phyloP scores from a whole-genome alignment of 2,888 invertebrate genomes.

The Ptilodon capucinus region DNA sequence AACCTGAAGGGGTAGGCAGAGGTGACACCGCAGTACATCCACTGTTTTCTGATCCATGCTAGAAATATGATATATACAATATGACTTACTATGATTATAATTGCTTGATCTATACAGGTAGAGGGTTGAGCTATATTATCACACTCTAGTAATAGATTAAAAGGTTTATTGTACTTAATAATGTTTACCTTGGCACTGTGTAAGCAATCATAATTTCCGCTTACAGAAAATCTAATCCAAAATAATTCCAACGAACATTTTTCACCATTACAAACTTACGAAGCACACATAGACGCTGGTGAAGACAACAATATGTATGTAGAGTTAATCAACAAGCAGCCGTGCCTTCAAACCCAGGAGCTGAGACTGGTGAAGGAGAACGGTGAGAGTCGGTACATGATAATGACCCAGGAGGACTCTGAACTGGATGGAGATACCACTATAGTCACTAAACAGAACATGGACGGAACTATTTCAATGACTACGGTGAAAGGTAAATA shows the following conservation, averaged over 20 bases:
- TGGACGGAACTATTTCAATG: slow-evolving; percentile 71
- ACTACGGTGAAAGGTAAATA: slow-evolving; percentile 63
- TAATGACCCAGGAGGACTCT: slow-evolving; percentile 49
- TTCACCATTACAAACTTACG: slow-evolving; percentile 19
- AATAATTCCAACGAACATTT: slow-evolving; percentile 4
- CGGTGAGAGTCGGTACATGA: slow-evolving; percentile 57
- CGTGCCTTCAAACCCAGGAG: slow-evolving; percentile 51
- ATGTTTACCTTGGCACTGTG: too few relatives aligned
- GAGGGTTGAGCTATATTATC: too few relatives aligned
- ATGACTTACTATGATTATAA: too few relatives aligned
- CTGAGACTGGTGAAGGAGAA: slow-evolving; percentile 58
- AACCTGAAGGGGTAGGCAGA: too few relatives aligned
- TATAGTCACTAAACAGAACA: slow-evolving; percentile 68
- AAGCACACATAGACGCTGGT: slow-evolving; percentile 24
- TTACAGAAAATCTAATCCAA: slow-evolving; percentile 14
- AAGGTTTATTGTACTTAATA: too few relatives aligned
- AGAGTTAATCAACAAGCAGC: slow-evolving; percentile 51
- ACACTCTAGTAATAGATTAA: too few relatives aligned
- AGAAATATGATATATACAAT: too few relatives aligned
- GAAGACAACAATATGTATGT: slow-evolving; percentile 60
- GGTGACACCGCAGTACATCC: too few relatives aligned
- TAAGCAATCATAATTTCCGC: too few relatives aligned
- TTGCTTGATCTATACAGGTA: too few relatives aligned
- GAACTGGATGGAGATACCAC: slow-evolving; percentile 37
- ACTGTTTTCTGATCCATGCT: not conserved